Evolutionary conservation across 1,140 invertebrate genomes (phyloP), one percentile per base, ranked within the genome.

Genomic region (Sitophilus oryzae): DNA sequence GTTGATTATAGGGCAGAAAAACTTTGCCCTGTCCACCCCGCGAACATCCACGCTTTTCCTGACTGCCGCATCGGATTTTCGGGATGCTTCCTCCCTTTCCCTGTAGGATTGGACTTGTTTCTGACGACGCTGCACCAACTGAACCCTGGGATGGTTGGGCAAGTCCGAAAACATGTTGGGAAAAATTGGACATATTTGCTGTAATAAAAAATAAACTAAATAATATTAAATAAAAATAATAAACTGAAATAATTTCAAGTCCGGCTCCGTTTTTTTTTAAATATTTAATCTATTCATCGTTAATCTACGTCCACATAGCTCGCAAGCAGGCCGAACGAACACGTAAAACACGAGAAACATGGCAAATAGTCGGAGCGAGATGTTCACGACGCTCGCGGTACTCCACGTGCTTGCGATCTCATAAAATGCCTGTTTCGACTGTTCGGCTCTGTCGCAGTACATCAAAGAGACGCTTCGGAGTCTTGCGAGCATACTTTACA

Each of bases 81-180:
- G 14, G 2, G 19, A 14, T 6, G 14, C 9, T n/a, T 38, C 15
- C 5, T 43, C 14, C 40, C 40, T 41, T 30, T 58, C 53, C 42
- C 37, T 14, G 44, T 59, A 64, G 3, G 41, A 34, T n/a, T 34
- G 49, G 25, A 56, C 41, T 35, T 58, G 50, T 21, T 37, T 34
- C 18, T 52, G 30, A 43, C 57, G 30, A 35, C 61, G 44, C 23
- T 61, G 48, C 0, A 67, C 56, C 15, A 67, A 36, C 50, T 69
- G 63, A 10, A 65, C 52, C 20, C 63, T 55, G 2, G 67, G 66
- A 46, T 69, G 59, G 36, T 61, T 69, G 38, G 66, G 65, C 1
- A 76, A 25, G 35, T 78, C 78, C 1, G 77, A 77, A 56, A 80
- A 81, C 78, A 80, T 79, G 0, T 73, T 73, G 15, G 70, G 66